Evolutionary conservation across 2,113 vertebrate genomes (phyloP), one percentile per base, ranked within the genome.

Genomic region (Heteronetta atricapilla): DNA sequence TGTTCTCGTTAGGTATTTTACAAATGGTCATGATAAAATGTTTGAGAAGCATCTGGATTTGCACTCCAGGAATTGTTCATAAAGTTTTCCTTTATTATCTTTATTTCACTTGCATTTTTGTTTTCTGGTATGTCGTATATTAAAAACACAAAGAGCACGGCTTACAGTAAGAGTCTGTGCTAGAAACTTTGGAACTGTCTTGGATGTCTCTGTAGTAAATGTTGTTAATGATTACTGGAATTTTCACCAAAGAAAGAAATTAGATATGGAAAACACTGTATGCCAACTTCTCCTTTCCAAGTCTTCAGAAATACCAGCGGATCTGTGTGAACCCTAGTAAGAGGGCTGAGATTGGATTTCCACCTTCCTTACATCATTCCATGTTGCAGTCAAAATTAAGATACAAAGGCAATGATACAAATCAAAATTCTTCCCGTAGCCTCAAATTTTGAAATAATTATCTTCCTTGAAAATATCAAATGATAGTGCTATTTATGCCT

Each of bases 181-280:
- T 29, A 66, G 63, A 88, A 94, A 23, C 33, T 31, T 90, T 86
- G 68, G 26, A 79, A 78, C 70, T 69, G 36, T 64, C 40, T 59
- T 80, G 79, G 50, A 81, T 86, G n/a, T 74, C 85, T 94, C n/a
- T 70, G 10, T 28, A 86, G 46, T 62, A 83, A 55, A 88, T 67
- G 64, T 78, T 76, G 34, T 59, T 95, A 88, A 74, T 60, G 73
- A 80, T 62, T 86, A 83, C 67, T 2, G 42, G 85, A 89, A 86
- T 91, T 76, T 95, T 89, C 46, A 59, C 84, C 67, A 91, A 91
- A 91, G 78, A 82, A 87, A 31, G 89, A 87, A 92, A 95, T 93
- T 73, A 94, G 78, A 85, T 85, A 95, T 77, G 82, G 85, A 95
- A 88, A 91, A 29, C 55, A 50, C n/a, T 82, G 10, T 23, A 85